A percentile compares a stretch with the other conserved stretches of the same genome.
phyloP scores from a whole-genome alignment of 2,797 vertebrate genomes.

The Myotis planiceps region DNA sequence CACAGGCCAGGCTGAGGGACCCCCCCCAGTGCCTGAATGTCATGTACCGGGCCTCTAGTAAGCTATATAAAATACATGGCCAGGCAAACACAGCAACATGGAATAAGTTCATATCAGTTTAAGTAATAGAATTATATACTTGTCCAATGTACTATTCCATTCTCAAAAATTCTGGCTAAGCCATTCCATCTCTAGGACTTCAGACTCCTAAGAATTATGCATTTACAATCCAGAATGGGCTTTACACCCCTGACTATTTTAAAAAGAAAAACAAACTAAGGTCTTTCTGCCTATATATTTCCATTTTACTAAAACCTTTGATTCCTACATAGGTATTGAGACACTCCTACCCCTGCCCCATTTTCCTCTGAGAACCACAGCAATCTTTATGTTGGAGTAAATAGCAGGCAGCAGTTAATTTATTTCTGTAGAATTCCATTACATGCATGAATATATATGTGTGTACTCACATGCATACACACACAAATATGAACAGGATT shows the following conservation, averaged over 20 bases:
- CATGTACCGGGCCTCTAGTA: not conserved
- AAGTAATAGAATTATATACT: not conserved
- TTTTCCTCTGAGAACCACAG: not conserved
- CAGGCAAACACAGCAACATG: not conserved
- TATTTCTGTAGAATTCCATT: not conserved
- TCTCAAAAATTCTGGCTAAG: not conserved
- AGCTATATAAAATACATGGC: not conserved
- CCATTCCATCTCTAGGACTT: not conserved
- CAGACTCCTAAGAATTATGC: not conserved
- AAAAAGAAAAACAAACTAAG: not conserved
- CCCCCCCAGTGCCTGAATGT: no score
- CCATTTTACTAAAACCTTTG: not conserved
- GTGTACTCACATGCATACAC: not conserved
- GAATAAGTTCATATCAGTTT: not conserved
- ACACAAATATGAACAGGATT: not conserved
- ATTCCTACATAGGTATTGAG: not conserved
- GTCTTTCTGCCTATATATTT: not conserved
- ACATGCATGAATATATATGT: no score
- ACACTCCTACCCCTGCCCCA: not conserved
- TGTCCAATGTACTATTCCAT: not conserved
- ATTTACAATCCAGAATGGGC: not conserved
- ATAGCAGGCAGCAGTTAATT: not conserved
- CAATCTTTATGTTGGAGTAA: not conserved
- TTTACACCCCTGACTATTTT: not conserved
- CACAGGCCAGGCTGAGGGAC: no score